phyloP scores from a whole-genome alignment of 2,797 vertebrate species.

The Acipenser ruthenus region DNA sequence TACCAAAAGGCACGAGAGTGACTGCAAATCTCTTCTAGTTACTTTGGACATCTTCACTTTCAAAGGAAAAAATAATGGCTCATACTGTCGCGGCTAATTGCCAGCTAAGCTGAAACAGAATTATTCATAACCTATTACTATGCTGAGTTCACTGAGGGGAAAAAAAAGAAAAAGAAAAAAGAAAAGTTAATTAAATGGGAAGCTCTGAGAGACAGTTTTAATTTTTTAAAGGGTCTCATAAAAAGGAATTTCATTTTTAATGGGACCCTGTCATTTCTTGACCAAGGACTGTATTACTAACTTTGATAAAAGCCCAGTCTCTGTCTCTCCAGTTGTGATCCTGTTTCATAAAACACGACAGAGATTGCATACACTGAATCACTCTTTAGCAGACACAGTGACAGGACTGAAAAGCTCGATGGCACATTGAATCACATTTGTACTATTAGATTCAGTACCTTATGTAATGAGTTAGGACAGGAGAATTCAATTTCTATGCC shows the following conservation, averaged over 20 bases:
- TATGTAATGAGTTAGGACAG: too few relatives aligned
- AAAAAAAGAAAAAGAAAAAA: conserved; percentile 8
- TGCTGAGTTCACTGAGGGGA: conserved; percentile 52
- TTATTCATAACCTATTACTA: conserved; percentile 75
- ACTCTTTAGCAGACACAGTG: too few relatives aligned
- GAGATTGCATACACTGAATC: too few relatives aligned
- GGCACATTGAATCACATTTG: too few relatives aligned
- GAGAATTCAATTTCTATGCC: too few relatives aligned
- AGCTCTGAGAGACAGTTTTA: conserved; percentile 47
- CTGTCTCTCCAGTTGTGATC: too few relatives aligned
- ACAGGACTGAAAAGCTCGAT: too few relatives aligned
- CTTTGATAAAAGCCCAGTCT: too few relatives aligned
- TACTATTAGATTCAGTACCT: too few relatives aligned
- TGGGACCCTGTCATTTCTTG: conserved; percentile 41
- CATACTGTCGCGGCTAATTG: conserved; percentile 59
- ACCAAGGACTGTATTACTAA: conserved; percentile 42
- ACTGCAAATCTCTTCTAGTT: conserved; percentile 29
- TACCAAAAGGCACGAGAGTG: neutral
- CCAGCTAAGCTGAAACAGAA: conserved; percentile 66
- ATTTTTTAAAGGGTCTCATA: conserved; percentile 54
- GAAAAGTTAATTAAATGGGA: conserved; percentile 64
- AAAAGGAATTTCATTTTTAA: conserved; percentile 64
- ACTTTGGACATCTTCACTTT: conserved; percentile 43
- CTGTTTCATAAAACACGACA: too few relatives aligned
- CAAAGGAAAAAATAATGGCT: conserved; percentile 53